Conservation (phyloP, 2,113 vertebrate species). For the Bos javanicus region DNA sequence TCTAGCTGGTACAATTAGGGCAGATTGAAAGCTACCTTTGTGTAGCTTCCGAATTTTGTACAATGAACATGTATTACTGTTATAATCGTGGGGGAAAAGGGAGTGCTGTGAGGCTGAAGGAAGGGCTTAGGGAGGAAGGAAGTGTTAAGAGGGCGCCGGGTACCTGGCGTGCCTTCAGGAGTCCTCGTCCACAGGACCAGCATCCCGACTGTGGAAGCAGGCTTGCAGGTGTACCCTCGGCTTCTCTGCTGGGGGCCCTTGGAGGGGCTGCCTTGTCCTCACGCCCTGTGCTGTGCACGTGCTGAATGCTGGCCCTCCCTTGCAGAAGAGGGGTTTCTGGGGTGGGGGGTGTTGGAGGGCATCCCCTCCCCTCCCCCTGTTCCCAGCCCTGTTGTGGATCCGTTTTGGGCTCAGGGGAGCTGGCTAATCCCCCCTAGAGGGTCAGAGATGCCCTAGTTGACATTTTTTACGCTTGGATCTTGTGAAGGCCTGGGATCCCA, state of each 20-base stretch:
- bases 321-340: not conserved
- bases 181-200: rapidly evolving
- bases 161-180: rapidly evolving
- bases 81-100: rapidly evolving
- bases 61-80: rapidly evolving
- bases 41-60: not conserved
- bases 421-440: not conserved
- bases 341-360: not conserved
- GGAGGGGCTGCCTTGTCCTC: rapidly evolving
- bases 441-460: not conserved
- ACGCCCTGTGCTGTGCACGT: rapidly evolving
- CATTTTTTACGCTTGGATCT: too few species aligned
- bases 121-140: not conserved
- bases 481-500: not conserved
- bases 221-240: rapidly evolving
- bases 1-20: too few species aligned
- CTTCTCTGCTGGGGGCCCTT: rapidly evolving
- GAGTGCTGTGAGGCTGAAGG: not conserved
- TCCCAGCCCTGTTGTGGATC: not conserved
- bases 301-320: too few species aligned
- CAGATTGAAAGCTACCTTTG: not conserved
- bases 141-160: rapidly evolving
- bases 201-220: rapidly evolving
- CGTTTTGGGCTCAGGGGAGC: not conserved
- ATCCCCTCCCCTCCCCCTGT: rapidly evolving